These are phyloP conservation scores for Xylota sylvarum DNA, from an alignment of 2,888 invertebrate species.

Conservation along the genomic window DNA sequence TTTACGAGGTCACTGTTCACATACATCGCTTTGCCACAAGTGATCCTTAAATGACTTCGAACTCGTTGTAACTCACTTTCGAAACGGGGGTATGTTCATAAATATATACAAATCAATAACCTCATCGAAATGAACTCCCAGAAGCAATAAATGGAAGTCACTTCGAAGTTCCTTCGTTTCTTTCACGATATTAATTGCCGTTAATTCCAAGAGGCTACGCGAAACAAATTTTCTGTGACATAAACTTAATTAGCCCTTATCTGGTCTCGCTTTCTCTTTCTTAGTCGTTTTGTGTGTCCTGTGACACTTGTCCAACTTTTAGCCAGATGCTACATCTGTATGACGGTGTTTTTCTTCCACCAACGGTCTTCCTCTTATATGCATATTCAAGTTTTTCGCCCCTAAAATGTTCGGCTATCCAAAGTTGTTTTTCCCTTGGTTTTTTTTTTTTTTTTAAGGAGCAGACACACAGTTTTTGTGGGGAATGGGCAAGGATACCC, in stretches of 20 bases:
- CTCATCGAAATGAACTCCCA: not conserved
- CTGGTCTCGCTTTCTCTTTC: conserved; percentile 27
- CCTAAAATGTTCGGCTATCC: not conserved
- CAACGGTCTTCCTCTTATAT: conserved; percentile 26
- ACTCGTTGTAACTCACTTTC: no score
- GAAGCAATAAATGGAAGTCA: conserved; percentile 13
- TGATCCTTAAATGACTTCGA: no score
- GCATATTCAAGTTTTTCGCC: conserved; percentile 49
- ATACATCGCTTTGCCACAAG: no score
- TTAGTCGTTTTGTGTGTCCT: not conserved
- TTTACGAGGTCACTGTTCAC: no score
- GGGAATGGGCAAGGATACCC: conserved; percentile 21
- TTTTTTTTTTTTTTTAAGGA: conserved; percentile 2
- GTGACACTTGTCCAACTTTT: conserved; percentile 47
- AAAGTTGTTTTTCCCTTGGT: conserved; percentile 27
- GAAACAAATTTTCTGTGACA: conserved; percentile 85
- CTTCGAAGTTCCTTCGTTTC: conserved; percentile 27
- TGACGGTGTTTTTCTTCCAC: conserved; percentile 16
- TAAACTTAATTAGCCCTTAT: conserved; percentile 85
- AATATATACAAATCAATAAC: not conserved
- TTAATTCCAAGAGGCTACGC: conserved; percentile 82
- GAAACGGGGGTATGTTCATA: no score
- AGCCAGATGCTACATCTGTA: conserved; percentile 46
- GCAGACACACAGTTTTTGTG: conserved; percentile 27
- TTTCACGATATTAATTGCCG: conserved; percentile 81